phyloP scores from a whole-genome alignment of 2,113 vertebrate species.

The Pipra filicauda region DNA sequence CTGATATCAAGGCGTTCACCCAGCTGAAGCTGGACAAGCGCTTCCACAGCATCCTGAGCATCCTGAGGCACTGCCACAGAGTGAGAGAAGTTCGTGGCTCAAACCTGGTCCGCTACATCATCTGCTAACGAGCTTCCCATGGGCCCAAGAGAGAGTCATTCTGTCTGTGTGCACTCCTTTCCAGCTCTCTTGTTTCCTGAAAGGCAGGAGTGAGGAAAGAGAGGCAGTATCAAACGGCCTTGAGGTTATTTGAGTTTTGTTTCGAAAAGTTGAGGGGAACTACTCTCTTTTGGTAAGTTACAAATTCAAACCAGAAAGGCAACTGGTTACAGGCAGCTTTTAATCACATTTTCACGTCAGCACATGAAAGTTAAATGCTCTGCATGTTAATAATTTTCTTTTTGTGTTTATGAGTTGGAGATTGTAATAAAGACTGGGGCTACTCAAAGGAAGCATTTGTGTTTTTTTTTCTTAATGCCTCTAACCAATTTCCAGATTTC shows the following conservation, averaged over 20 bases:
- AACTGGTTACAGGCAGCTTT: rapidly evolving
- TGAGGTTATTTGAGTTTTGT: neutral
- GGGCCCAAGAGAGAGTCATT: rapidly evolving
- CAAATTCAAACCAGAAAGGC: no score
- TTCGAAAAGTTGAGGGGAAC: neutral
- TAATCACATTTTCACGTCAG: neutral
- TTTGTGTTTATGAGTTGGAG: neutral
- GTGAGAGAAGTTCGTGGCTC: conserved; percentile 81
- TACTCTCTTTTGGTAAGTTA: neutral
- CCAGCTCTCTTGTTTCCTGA: neutral
- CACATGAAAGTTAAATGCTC: neutral
- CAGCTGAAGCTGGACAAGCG: conserved; percentile 84
- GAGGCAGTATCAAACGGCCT: no score
- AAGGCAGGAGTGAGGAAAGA: neutral
- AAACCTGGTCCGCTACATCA: conserved; percentile 76
- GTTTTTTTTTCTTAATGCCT: neutral
- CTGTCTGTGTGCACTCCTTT: rapidly evolving
- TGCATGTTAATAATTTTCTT: neutral
- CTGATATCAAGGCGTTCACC: conserved; percentile 85
- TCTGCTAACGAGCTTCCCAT: conserved; percentile 53
- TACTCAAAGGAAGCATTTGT: neutral
- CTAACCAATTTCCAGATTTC: neutral
- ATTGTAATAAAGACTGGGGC: neutral
- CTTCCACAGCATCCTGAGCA: conserved; percentile 83
- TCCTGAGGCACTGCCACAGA: conserved; percentile 89